These are phyloP conservation scores for Exephanes ischioxanthus DNA, from an alignment of 2,888 invertebrate species.

Conservation along the genomic window DNA sequence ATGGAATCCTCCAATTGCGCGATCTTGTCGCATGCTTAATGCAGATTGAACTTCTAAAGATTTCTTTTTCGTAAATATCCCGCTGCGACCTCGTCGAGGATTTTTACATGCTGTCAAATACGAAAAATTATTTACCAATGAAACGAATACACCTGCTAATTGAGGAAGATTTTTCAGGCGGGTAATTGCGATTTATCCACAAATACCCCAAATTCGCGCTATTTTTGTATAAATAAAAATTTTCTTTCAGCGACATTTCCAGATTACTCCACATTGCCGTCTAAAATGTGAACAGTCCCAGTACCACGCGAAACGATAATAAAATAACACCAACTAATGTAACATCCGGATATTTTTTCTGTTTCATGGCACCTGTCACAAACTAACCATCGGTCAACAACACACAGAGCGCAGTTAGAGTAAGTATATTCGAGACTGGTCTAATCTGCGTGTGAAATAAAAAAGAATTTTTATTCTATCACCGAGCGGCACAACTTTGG, in stretches of 20 bases:
- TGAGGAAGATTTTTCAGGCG: background rate
- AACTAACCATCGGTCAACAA: conserved; percentile 66
- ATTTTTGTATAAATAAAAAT: background rate
- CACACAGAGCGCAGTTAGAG: conserved; percentile 84
- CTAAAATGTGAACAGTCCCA: conserved; percentile 35
- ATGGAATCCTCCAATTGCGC: too few species aligned
- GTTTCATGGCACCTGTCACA: conserved; percentile 78
- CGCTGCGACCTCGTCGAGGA: too few species aligned
- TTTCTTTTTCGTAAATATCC: too few species aligned
- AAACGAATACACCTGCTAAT: background rate
- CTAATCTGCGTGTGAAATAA: conserved; percentile 53
- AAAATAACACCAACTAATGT: conserved; percentile 55
- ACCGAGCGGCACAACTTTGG: conserved; percentile 62
- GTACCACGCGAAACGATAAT: conserved; percentile 45
- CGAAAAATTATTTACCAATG: too few species aligned
- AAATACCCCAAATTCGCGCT: background rate
- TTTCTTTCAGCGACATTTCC: conserved; percentile 17
- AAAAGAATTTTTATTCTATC: conserved; percentile 42
- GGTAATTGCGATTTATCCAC: background rate
- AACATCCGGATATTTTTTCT: conserved; percentile 72
- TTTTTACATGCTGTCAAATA: too few species aligned
- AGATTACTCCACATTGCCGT: conserved; percentile 33
- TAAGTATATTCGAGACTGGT: conserved; percentile 79
- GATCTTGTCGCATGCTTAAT: too few species aligned
- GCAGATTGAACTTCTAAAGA: too few species aligned